Evolutionary conservation across 2,888 invertebrate species (phyloP).

Genomic region (Troglohyphantes excavatus): DNA sequence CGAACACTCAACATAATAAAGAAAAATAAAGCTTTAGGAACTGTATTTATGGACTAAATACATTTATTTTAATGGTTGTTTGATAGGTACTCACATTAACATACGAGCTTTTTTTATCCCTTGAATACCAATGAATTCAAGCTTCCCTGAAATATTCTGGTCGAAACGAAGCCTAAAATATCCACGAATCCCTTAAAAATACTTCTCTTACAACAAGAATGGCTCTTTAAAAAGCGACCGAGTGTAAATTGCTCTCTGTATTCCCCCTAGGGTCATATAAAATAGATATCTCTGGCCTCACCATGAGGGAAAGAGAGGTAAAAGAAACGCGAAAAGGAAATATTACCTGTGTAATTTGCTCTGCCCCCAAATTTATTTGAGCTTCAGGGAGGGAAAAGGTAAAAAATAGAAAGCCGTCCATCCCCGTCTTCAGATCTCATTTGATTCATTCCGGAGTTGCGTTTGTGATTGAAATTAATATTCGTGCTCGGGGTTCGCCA

Average conservation of each 20-base stretch:
- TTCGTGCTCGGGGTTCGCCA: constrained; percentile 3
- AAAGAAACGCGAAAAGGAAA: constrained; percentile 15
- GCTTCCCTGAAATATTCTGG: too few relatives aligned
- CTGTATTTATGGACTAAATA: too few relatives aligned
- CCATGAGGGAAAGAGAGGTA: not conserved
- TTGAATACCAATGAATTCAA: too few relatives aligned
- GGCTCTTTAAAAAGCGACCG: not conserved
- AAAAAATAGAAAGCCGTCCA: not conserved
- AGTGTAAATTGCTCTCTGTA: not conserved
- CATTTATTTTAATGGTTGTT: too few relatives aligned
- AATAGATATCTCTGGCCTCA: constrained; percentile 16
- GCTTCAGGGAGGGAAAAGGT: not conserved
- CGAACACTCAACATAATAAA: too few relatives aligned
- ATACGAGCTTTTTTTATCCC: too few relatives aligned
- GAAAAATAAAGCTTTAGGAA: too few relatives aligned
- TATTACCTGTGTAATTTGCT: constrained; percentile 43
- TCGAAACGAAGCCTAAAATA: too few relatives aligned
- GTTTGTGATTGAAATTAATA: constrained; percentile 61
- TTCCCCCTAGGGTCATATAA: not conserved
- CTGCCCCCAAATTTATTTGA: constrained; percentile 30
- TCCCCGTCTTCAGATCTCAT: not conserved
- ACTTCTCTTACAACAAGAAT: not conserved
- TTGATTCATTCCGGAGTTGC: constrained; percentile 4
- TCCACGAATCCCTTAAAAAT: not conserved
- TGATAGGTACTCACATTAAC: too few relatives aligned